phyloP scores from a whole-genome alignment of 2,888 invertebrate genomes.

The Drosophila subsilvestris region DNA sequence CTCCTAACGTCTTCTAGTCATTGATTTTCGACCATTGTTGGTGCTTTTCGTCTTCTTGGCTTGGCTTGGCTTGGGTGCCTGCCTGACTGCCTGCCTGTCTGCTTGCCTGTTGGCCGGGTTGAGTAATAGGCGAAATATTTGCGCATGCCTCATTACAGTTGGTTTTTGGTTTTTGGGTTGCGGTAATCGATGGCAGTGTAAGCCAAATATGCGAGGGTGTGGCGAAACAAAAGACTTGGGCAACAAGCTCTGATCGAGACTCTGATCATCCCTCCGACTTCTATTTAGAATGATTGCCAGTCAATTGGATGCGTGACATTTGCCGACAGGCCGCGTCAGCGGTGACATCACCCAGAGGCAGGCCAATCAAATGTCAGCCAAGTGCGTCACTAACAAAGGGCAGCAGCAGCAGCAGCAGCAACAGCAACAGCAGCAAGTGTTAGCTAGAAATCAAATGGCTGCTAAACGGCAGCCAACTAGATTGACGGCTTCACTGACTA shows the following conservation, averaged over 20 bases:
- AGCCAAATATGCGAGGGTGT: slow-evolving; percentile 61
- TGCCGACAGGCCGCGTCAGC: slow-evolving; percentile 34
- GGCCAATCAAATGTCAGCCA: slow-evolving; percentile 68
- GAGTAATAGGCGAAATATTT: slow-evolving; percentile 77
- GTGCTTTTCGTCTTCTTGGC: slow-evolving; percentile 25
- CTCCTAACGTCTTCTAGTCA: slow-evolving; percentile 50
- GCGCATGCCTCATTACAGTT: slow-evolving; percentile 76
- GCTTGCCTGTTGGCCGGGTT: slow-evolving; percentile 40
- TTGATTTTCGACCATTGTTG: slow-evolving; percentile 54
- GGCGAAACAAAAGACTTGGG: slow-evolving; percentile 73
- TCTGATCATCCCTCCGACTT: slow-evolving; percentile 9
- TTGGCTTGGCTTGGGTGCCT: slow-evolving; percentile 3
- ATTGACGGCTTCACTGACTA: slow-evolving; percentile 53
- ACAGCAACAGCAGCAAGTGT: slow-evolving; percentile 26
- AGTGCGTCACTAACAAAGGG: slow-evolving; percentile 76
- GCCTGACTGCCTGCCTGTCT: slow-evolving; percentile 38
- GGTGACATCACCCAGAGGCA: slow-evolving; percentile 75
- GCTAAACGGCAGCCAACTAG: slow-evolving; percentile 48
- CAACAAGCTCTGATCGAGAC: slow-evolving; percentile 56
- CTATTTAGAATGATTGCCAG: slow-evolving; percentile 56
- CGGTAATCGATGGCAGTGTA: slow-evolving; percentile 68
- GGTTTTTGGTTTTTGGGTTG: slow-evolving; percentile 56
- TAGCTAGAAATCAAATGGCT: slow-evolving; percentile 50
- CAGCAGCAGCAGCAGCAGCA: slow-evolving; percentile 24
- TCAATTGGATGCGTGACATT: slow-evolving; percentile 43